Evolutionary conservation across 2,797 vertebrate genomes (phyloP).

Genomic region (Ptychadena robeensis): DNA sequence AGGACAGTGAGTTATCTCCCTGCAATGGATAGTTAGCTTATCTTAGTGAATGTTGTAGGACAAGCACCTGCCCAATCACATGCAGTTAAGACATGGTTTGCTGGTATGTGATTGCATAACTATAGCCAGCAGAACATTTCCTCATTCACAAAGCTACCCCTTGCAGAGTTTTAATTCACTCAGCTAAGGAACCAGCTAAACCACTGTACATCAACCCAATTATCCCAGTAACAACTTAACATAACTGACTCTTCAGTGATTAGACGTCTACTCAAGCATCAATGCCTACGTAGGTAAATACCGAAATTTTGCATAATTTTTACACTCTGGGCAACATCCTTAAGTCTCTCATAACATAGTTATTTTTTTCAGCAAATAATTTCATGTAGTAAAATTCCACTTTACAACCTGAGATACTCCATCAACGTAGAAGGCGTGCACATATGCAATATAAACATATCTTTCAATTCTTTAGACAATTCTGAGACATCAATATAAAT

Average conservation of each 20-base stretch:
- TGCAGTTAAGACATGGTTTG: too few species aligned
- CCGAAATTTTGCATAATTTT: background rate
- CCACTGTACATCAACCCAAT: too few species aligned
- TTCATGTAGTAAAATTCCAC: conserved; percentile 1
- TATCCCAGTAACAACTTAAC: background rate
- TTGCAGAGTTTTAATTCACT: too few species aligned
- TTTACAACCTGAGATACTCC: conserved; percentile 26
- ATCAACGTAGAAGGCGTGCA: conserved; percentile 64
- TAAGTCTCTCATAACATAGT: background rate
- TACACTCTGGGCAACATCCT: background rate
- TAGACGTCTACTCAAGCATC: too few species aligned
- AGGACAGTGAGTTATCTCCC: too few species aligned
- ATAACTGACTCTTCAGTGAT: background rate
- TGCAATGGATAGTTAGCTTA: too few species aligned
- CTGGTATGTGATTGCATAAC: too few species aligned
- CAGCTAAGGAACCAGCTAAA: too few species aligned
- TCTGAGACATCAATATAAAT: conserved; percentile 74
- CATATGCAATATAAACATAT: conserved; percentile 73
- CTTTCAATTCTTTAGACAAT: conserved; percentile 74
- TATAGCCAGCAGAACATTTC: too few species aligned
- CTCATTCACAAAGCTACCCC: too few species aligned
- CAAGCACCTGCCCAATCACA: too few species aligned
- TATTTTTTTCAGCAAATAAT: background rate
- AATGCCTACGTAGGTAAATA: background rate
- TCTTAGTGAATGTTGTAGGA: too few species aligned